Evolutionary conservation across 2,113 vertebrate genomes (phyloP).

Genomic region (Chauna torquata): DNA sequence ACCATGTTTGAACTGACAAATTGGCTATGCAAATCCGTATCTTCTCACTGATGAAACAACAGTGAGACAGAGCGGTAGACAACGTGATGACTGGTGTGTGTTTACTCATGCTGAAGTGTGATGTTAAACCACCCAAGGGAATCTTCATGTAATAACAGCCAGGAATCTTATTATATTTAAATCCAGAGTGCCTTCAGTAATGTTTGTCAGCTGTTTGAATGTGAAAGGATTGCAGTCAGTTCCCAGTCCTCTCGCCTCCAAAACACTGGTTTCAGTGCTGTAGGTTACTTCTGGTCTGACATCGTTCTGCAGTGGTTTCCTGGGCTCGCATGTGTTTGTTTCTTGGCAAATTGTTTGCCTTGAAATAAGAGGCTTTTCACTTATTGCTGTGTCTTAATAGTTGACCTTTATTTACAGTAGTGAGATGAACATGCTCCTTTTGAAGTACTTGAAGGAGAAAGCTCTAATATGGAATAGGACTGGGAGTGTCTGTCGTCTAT

Average conservation of each 20-base stretch:
- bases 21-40: not conserved
- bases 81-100: not conserved
- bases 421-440: not conserved
- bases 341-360: not conserved
- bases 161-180: not conserved
- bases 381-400: not conserved
- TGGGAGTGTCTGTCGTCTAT: fast-evolving
- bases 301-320: not conserved
- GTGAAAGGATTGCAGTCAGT: not conserved
- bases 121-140: not conserved
- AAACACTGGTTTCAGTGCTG: not conserved
- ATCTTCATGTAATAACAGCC: not conserved
- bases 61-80: not conserved
- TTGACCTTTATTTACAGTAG: not conserved
- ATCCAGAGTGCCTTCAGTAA: not conserved
- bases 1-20: not conserved
- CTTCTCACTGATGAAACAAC: not conserved
- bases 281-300: not conserved
- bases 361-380: not conserved
- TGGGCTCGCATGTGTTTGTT: not conserved
- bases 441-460: not conserved
- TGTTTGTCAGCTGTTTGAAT: not conserved
- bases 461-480: not conserved
- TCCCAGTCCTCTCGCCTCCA: not conserved
- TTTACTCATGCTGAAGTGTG: not conserved